A percentile compares a stretch with the other conserved stretches of the same genome.
Evolutionary conservation across 2,888 invertebrate genomes (phyloP).

Genomic region (Aleiodes testaceus): DNA sequence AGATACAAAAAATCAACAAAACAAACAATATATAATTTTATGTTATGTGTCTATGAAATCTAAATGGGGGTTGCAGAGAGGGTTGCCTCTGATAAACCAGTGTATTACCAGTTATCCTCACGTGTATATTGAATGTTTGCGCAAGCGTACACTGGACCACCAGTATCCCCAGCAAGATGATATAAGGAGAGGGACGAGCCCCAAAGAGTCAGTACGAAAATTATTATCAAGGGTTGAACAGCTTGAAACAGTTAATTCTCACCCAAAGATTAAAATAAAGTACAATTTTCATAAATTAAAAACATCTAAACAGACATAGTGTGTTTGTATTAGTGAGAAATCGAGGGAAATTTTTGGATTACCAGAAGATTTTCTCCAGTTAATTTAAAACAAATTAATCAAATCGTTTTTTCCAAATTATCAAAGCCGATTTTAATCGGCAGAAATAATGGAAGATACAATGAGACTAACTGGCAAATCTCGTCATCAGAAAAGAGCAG

Average conservation of each 20-base stretch:
- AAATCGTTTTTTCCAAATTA: neutral
- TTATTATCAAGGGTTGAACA: constrained; percentile 8
- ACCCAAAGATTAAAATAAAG: neutral
- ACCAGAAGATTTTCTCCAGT: neutral
- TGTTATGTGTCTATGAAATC: neutral
- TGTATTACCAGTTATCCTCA: neutral
- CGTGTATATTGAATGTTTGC: constrained; percentile 3
- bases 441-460: constrained; percentile 60
- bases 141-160: constrained; percentile 1
- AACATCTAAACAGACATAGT: neutral
- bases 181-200: constrained; percentile 12
- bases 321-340: neutral
- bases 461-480: constrained; percentile 57
- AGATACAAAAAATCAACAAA: neutral
- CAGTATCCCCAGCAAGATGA: neutral
- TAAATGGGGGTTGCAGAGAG: neutral
- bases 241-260: neutral
- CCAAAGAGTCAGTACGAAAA: constrained; percentile 16
- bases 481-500: constrained; percentile 45
- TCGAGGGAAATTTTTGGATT: neutral
- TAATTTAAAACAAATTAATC: neutral
- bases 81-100: neutral
- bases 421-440: neutral
- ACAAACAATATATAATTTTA: neutral
- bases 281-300: neutral